Evolutionary conservation across 2,113 vertebrate genomes (phyloP).

Genomic region (Protobothrops mucrosquamatus): DNA sequence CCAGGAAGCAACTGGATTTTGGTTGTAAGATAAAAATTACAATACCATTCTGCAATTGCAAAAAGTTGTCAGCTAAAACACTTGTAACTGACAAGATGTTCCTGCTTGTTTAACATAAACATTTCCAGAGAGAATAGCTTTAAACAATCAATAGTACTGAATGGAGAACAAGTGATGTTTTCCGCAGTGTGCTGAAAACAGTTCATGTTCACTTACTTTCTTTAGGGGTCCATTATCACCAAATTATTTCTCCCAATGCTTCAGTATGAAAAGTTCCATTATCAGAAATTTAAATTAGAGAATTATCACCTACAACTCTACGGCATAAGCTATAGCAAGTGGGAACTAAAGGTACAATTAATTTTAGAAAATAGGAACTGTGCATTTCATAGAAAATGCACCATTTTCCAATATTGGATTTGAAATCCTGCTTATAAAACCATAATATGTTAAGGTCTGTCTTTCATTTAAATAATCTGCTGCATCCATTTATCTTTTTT

Average conservation of each 20-base stretch:
- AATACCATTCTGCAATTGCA: neutral
- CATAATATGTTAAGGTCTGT: neutral
- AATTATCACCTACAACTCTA: neutral
- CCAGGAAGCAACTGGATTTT: neutral
- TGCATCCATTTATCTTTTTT: slow-evolving; percentile 36
- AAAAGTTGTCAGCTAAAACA: neutral
- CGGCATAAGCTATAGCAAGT: neutral
- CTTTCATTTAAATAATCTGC: slow-evolving; percentile 29
- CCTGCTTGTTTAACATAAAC: neutral
- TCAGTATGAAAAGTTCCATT: neutral
- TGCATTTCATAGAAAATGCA: neutral
- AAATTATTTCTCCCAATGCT: neutral
- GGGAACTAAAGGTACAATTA: neutral
- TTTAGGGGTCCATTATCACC: neutral
- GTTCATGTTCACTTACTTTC: neutral
- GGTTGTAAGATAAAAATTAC: neutral
- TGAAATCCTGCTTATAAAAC: neutral
- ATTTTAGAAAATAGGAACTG: neutral
- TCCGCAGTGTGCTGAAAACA: neutral
- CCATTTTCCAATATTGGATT: neutral
- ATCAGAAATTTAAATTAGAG: neutral
- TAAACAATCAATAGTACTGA: neutral
- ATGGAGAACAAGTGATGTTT: neutral
- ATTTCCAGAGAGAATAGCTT: neutral
- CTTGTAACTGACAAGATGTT: neutral